Conservation (phyloP, 2,797 vertebrate species). For the Malurus leucopterus region DNA sequence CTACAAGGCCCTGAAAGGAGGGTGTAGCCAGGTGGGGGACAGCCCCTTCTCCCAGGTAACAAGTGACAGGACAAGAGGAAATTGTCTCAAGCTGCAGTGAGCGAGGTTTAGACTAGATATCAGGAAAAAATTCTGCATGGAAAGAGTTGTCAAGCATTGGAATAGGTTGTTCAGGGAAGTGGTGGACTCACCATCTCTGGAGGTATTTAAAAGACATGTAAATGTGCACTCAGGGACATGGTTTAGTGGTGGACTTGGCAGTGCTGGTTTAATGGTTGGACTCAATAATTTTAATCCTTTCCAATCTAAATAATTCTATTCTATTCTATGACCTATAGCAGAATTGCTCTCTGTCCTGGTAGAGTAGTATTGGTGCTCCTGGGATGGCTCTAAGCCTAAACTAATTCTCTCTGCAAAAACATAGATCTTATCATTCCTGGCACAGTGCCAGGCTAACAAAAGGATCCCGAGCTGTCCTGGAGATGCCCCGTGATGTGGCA, state of each 20-base stretch:
- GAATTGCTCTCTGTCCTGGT: neutral
- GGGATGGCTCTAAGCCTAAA: neutral
- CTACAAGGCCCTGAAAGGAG: neutral
- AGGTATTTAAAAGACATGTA: neutral
- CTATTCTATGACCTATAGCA: neutral
- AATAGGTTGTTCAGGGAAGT: neutral
- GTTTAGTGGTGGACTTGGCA: neutral
- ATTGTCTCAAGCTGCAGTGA: neutral
- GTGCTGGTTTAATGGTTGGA: neutral
- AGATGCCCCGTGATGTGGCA: neutral
- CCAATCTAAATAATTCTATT: neutral
- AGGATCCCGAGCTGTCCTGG: neutral
- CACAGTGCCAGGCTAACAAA: neutral
- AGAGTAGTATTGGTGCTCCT: neutral
- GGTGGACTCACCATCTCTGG: neutral
- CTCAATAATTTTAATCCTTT: neutral
- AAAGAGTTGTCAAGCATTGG: neutral
- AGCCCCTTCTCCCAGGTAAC: neutral
- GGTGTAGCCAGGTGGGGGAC: neutral
- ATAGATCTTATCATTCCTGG: fast-evolving
- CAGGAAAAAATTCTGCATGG: neutral
- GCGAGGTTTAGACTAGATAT: neutral
- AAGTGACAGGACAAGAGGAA: neutral
- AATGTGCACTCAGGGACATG: neutral
- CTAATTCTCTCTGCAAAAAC: neutral